These are phyloP conservation scores for Malachius bipustulatus DNA, from an alignment of 2,888 invertebrate genomes.

Conservation along the genomic window DNA sequence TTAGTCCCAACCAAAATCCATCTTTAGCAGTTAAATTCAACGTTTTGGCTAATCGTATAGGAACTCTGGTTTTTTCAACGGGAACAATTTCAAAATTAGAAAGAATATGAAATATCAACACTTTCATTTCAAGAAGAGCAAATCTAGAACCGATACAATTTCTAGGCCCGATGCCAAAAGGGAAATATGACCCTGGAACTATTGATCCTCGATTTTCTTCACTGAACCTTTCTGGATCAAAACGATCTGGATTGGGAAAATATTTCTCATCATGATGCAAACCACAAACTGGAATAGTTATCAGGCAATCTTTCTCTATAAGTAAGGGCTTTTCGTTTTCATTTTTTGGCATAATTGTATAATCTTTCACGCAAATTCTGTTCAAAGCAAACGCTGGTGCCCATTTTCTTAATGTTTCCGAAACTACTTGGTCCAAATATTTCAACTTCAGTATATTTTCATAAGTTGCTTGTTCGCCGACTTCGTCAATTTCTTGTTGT, in stretches of 20 bases:
- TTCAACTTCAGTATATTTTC: constrained; percentile 37
- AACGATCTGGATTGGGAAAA: constrained; percentile 43
- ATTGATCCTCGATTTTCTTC: constrained; percentile 41
- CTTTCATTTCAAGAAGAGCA: constrained; percentile 4
- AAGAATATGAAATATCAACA: background rate
- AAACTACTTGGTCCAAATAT: constrained; percentile 42
- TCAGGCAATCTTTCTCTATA: constrained; percentile 38
- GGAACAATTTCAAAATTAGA: background rate
- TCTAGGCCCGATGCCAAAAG: constrained; percentile 41
- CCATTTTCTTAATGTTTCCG: constrained; percentile 48
- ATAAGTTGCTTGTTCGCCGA: constrained; percentile 30
- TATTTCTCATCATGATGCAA: constrained; percentile 44
- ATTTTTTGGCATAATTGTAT: constrained; percentile 39
- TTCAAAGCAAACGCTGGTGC: constrained; percentile 45
- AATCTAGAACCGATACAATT: constrained; percentile 32
- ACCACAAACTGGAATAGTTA: constrained; percentile 40
- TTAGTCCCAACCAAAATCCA: constrained; percentile 2
- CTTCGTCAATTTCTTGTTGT: constrained; percentile 4
- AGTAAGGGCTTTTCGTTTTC: constrained; percentile 26
- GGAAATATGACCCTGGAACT: constrained; percentile 40
- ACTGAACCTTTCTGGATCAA: constrained; percentile 44
- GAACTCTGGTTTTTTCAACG: constrained; percentile 1
- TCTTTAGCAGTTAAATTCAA: background rate
- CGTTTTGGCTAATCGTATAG: background rate
- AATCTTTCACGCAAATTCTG: constrained; percentile 43